A percentile compares a stretch with the other conserved stretches of the same genome.
Evolutionary conservation across 2,113 vertebrate species (phyloP).

Genomic region (Oryzias melastigma): DNA sequence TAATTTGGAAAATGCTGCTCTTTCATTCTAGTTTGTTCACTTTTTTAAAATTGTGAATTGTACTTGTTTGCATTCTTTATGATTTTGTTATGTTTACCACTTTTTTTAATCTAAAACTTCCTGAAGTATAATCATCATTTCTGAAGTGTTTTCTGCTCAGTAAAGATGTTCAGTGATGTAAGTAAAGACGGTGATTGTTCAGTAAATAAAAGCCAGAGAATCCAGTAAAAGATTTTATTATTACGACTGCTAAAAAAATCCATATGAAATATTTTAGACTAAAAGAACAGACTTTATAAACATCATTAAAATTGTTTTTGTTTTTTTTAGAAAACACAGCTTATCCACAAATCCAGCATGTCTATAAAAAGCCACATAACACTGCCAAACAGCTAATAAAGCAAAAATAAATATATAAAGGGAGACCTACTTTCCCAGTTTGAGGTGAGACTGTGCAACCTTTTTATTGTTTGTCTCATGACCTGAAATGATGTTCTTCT

Average conservation of each 20-base stretch:
- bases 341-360: conserved; percentile 34
- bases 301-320: conserved; percentile 59
- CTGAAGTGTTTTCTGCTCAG: too few relatives aligned
- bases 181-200: too few relatives aligned
- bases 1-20: too few relatives aligned
- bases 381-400: conserved; percentile 35
- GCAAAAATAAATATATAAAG: conserved; percentile 23
- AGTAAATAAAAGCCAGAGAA: background rate
- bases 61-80: background rate
- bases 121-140: too few relatives aligned
- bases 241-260: conserved; percentile 54
- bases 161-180: too few relatives aligned
- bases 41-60: background rate
- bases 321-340: conserved; percentile 65
- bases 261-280: conserved; percentile 66
- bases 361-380: conserved; percentile 43
- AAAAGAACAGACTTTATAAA: conserved; percentile 64
- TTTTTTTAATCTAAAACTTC: background rate
- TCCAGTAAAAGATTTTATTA: conserved; percentile 61
- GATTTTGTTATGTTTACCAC: conserved; percentile 3
- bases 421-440: too few relatives aligned
- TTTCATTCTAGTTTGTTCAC: background rate
- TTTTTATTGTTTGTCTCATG: too few relatives aligned
- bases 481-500: too few relatives aligned
- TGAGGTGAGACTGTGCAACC: too few relatives aligned